A percentile compares a stretch with the other conserved stretches of the same genome.
These are phyloP conservation scores for Microctenopoma stevenorrisi DNA, from an alignment of 2,797 vertebrate genomes.

Conservation along the genomic window DNA sequence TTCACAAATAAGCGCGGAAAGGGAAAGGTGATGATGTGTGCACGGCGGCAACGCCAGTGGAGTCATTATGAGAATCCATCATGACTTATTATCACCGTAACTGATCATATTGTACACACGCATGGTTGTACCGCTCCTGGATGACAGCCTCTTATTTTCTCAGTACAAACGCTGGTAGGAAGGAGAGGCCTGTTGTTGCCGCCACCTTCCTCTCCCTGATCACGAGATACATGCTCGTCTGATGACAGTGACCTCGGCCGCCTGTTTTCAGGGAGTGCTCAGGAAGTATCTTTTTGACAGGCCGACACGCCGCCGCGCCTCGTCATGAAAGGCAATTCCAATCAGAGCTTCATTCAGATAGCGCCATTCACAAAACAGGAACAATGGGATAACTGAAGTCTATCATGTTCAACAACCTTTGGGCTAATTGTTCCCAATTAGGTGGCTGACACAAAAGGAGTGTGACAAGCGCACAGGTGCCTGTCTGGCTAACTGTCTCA, in stretches of 20 bases:
- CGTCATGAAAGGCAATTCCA: conserved; percentile 62
- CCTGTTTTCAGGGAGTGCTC: conserved; percentile 51
- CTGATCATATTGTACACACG: conserved; percentile 50
- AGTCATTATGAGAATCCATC: conserved; percentile 69
- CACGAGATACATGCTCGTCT: conserved; percentile 55
- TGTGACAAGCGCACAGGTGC: conserved; percentile 71
- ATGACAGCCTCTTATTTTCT: conserved; percentile 66
- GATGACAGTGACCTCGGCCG: conserved; percentile 61
- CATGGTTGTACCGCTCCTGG: conserved; percentile 33
- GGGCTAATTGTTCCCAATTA: conserved; percentile 79
- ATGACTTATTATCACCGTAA: conserved; percentile 63
- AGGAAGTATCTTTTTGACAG: conserved; percentile 65
- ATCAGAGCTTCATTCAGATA: conserved; percentile 71
- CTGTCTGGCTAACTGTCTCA: conserved; percentile 58
- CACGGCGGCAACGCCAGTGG: conserved; percentile 36
- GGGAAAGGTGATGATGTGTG: conserved; percentile 65
- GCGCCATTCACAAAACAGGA: conserved; percentile 67
- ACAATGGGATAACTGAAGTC: conserved; percentile 73
- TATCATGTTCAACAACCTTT: conserved; percentile 78
- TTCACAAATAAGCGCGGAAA: conserved; percentile 60
- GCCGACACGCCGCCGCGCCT: conserved; percentile 47
- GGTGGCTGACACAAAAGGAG: conserved; percentile 71
- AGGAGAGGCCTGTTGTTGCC: conserved; percentile 56
- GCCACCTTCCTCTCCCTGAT: conserved; percentile 36
- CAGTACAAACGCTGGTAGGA: conserved; percentile 44